Conservation (phyloP, 2,888 invertebrate species). For the Leptinotarsa haldemani region DNA sequence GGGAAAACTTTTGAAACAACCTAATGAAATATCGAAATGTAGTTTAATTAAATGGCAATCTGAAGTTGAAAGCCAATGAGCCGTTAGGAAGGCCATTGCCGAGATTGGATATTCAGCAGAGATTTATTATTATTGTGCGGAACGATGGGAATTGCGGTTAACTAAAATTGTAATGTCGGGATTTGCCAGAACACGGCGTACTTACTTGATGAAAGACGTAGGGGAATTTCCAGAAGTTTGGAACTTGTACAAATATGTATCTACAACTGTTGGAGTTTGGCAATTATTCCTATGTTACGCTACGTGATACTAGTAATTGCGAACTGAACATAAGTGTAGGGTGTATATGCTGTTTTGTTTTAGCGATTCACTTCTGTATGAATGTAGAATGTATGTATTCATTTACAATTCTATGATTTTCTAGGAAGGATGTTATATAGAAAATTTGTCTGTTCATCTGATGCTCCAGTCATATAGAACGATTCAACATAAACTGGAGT, state of each 20-base stretch:
- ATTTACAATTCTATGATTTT: too few species aligned
- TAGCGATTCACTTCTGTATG: too few species aligned
- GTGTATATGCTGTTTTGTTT: too few species aligned
- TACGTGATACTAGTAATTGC: neutral
- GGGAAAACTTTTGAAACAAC: too few species aligned
- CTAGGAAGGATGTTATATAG: too few species aligned
- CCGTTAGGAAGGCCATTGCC: conserved; percentile 25
- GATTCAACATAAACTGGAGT: too few species aligned
- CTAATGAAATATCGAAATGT: conserved; percentile 13
- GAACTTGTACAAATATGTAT: neutral
- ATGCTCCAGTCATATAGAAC: too few species aligned
- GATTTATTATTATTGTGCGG: conserved; percentile 32
- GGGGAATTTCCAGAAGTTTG: conserved; percentile 10
- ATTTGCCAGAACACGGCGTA: conserved; percentile 27
- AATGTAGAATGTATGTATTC: too few species aligned
- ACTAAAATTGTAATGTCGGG: conserved; percentile 31
- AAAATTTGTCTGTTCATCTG: too few species aligned
- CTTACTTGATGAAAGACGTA: conserved; percentile 14
- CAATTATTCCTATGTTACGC: neutral
- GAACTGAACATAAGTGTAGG: too few species aligned
- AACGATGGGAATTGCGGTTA: conserved; percentile 29
- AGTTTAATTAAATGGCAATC: conserved; percentile 19
- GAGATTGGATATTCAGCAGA: conserved; percentile 32
- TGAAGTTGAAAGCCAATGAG: conserved; percentile 23
- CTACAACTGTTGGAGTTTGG: conserved; percentile 13